phyloP scores from a whole-genome alignment of 2,888 invertebrate species.

The Crematogaster levior region DNA sequence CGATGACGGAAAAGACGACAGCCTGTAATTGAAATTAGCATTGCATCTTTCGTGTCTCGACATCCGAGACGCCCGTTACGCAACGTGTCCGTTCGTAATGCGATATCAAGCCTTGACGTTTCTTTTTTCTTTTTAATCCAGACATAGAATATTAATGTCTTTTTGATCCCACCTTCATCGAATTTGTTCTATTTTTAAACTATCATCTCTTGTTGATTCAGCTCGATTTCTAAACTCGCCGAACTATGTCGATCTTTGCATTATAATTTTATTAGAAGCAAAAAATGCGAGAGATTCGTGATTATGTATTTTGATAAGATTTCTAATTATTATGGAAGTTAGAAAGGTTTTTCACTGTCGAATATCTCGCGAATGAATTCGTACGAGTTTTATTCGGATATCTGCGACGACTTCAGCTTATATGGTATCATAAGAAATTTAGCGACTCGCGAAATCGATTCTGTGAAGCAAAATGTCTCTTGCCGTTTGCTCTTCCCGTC shows the following conservation, averaged over 20 bases:
- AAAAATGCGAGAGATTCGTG: no score
- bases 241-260: background rate
- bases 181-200: background rate
- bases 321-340: background rate
- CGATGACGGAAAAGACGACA: conserved; percentile 49
- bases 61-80: conserved; percentile 68
- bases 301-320: background rate
- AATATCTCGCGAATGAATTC: background rate
- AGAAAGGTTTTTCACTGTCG: no score
- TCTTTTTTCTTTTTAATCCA: background rate
- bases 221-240: background rate
- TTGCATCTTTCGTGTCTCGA: conserved; percentile 56
- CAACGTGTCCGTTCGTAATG: conserved; percentile 67
- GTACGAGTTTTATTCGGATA: background rate
- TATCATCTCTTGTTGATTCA: background rate
- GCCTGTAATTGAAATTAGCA: conserved; percentile 74
- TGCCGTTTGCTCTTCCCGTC: conserved; percentile 16
- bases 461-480: background rate
- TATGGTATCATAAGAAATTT: conserved; percentile 18
- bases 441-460: conserved; percentile 51
- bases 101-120: conserved; percentile 57
- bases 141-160: background rate
- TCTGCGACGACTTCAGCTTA: background rate
- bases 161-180: background rate
- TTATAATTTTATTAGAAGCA: background rate